Base-by-base conservation (phyloP, 1,140 invertebrate genomes). In the Nautilus pompilius region DNA sequence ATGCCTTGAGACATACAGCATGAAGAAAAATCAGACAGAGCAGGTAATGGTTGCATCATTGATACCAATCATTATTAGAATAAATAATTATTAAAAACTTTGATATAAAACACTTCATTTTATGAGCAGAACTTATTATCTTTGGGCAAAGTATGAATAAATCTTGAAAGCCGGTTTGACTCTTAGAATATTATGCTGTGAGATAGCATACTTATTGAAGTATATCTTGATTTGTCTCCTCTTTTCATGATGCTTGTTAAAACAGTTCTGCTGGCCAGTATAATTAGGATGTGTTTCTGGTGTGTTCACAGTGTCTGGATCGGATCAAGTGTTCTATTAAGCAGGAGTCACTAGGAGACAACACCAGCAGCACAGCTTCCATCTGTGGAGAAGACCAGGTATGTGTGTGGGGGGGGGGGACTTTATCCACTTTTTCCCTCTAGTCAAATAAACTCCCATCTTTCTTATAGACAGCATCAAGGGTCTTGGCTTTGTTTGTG, bases 1-100 rank as follows among this genome's bases (percentile, higher is more conserved):
- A 79, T 95, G 97, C 82, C 87, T 95, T 67, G 95, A 98, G 78
- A 97, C 93, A 0, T 96, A 94, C 76, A 88, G 93, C 65, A 93
- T 97, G 81, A 89, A 92, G 62, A 90, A 92, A 68, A 93, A 97
- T 77, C 92, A 95, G 72, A 90, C 91, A 1, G 86, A 91, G 33
- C 92, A 96, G 88, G 94, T 96, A 78, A 77, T 74, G 62, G 57
- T 48, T n/a, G n/a, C n/a, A 22, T 48, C 20, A 28, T 5, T n/a
- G 8, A 24, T 24, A n/a, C 32, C 17, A 33, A 15, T n/a, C 24
- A 60, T 28, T 51, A 5, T 30, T 15, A n/a, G 30, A 48, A 4
- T 10, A 51, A 29, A 61, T 28, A 26, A 26, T 5, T 5, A 8
- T 30, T 56, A 13, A 41, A 63, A 36, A 2, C 24, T 24, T 36